Percentiles rank a stretch among this genome's conserved stretches.
Evolutionary conservation across 2,113 vertebrate genomes (phyloP).

Genomic region (Zapus hudsonius): DNA sequence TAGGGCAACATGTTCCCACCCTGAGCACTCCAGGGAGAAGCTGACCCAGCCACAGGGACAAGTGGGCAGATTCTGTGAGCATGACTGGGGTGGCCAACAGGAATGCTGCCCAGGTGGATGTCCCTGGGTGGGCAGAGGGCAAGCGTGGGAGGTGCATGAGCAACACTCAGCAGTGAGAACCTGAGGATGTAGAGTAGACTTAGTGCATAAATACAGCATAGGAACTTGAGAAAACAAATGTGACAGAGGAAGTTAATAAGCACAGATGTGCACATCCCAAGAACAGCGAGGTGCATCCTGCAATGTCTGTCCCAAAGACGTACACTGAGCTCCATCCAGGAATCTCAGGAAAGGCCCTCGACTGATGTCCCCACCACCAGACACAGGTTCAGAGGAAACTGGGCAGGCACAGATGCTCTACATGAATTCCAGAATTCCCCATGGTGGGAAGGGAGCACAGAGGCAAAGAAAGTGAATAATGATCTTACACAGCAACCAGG

Average conservation of each 20-base stretch:
- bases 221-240: too few relatives aligned
- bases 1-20: neutral
- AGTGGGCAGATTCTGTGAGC: neutral
- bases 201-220: neutral
- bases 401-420: too few relatives aligned
- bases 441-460: too few relatives aligned
- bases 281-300: neutral
- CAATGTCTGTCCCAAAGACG: too few relatives aligned
- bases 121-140: neutral
- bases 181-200: neutral
- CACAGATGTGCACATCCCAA: neutral
- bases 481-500: too few relatives aligned
- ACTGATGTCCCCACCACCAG: neutral
- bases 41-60: neutral
- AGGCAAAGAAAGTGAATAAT: neutral
- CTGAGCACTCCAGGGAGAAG: neutral
- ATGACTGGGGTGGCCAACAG: too few relatives aligned
- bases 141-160: neutral
- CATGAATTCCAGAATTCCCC: too few relatives aligned
- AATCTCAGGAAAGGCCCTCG: neutral
- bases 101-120: rapidly evolving
- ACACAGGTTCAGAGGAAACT: neutral
- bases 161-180: neutral
- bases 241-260: too few relatives aligned
- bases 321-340: too few relatives aligned